Evolutionary conservation across 2,113 vertebrate species (phyloP).

Genomic region (Embiotoca jacksoni): DNA sequence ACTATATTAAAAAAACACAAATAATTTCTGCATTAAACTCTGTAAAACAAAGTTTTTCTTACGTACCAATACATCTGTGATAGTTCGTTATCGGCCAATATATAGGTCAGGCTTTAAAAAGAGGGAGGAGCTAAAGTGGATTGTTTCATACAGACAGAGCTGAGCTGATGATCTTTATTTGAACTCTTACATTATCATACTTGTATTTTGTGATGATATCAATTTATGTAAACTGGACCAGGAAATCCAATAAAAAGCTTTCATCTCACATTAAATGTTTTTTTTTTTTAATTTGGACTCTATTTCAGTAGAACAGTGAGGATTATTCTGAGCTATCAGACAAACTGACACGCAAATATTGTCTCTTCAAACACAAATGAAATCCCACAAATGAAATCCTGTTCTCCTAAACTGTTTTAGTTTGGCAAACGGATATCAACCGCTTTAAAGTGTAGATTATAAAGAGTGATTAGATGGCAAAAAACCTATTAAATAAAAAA

Average conservation of each 20-base stretch:
- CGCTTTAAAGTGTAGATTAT: background rate
- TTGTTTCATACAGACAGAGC: too few relatives aligned
- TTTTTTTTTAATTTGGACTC: background rate
- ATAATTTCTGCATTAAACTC: too few relatives aligned
- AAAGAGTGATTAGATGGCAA: background rate
- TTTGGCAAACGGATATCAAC: background rate
- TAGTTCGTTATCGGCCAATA: too few relatives aligned
- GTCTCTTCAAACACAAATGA: background rate
- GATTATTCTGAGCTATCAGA: background rate
- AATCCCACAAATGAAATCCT: background rate
- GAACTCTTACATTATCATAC: background rate
- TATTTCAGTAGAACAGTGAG: background rate
- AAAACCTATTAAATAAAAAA: background rate
- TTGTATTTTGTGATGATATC: background rate
- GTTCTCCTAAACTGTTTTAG: background rate
- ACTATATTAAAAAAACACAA: too few relatives aligned
- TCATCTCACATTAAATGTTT: background rate
- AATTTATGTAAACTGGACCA: background rate
- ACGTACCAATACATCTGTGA: too few relatives aligned
- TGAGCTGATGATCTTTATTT: background rate
- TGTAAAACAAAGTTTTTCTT: too few relatives aligned
- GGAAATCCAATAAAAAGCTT: background rate
- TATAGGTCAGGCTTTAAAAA: too few relatives aligned
- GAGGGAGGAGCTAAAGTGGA: too few relatives aligned
- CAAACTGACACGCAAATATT: slow-evolving; percentile 4